Percentiles rank a stretch among this genome's conserved stretches.
These are phyloP conservation scores for Lycophotia porphyrea DNA, from an alignment of 2,888 invertebrate genomes.

Conservation along the genomic window DNA sequence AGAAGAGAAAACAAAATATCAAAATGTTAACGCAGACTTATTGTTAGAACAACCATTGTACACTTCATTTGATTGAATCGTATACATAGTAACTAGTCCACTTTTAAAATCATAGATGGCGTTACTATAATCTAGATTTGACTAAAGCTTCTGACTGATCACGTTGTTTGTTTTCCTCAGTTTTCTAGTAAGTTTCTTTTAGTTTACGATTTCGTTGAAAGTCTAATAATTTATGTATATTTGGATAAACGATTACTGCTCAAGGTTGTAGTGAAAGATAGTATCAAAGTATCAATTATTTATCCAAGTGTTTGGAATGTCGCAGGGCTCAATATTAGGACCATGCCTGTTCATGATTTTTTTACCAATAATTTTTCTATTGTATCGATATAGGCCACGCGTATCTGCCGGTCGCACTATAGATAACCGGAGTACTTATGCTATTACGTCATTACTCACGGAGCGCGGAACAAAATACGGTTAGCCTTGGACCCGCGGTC, in stretches of 20 bases:
- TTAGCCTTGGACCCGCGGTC: conserved; percentile 85
- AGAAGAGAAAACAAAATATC: conserved; percentile 23
- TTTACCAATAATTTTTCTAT: conserved; percentile 50
- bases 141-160: conserved; percentile 19
- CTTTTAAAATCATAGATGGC: conserved; percentile 58
- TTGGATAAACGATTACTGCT: conserved; percentile 11
- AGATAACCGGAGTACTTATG: conserved; percentile 81
- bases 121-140: conserved; percentile 21
- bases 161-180: conserved; percentile 30
- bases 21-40: conserved; percentile 7
- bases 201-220: conserved; percentile 46
- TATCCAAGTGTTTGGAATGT: not conserved
- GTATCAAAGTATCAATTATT: not conserved
- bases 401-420: conserved; percentile 72
- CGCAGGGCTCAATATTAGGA: conserved; percentile 1
- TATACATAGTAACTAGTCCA: conserved; percentile 31
- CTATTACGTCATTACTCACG: conserved; percentile 85
- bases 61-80: conserved; percentile 2
- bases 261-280: conserved; percentile 23
- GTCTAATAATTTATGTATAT: conserved; percentile 42
- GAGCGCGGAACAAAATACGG: conserved; percentile 87
- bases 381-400: conserved; percentile 65
- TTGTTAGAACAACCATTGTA: conserved; percentile 5
- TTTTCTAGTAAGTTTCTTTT: conserved; percentile 27
- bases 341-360: conserved; percentile 13